Conservation (phyloP, 2,888 invertebrate genomes). For the Tipula vernalis region DNA sequence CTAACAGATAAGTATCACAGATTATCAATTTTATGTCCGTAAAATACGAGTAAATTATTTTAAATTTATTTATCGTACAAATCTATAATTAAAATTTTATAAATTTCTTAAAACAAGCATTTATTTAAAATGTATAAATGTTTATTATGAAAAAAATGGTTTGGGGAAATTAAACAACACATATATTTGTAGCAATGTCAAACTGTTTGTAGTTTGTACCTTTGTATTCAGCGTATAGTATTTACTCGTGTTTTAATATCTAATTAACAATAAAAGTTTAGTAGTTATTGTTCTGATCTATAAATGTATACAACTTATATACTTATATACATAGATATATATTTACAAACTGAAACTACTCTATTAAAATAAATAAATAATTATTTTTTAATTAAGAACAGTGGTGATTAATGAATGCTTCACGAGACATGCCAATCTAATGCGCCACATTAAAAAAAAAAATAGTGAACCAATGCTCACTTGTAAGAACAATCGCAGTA, state of each 20-base stretch:
- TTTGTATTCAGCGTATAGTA: no score
- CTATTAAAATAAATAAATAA: no score
- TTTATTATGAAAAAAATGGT: not conserved
- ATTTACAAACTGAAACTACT: no score
- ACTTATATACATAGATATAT: no score
- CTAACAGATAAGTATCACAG: not conserved
- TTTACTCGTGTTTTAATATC: not conserved
- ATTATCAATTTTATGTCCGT: not conserved
- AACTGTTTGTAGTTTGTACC: not conserved
- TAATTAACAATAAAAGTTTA: not conserved
- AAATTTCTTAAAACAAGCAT: not conserved
- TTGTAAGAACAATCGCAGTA: no score
- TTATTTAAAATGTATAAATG: not conserved
- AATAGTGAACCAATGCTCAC: no score
- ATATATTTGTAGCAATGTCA: not conserved
- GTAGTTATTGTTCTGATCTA: no score
- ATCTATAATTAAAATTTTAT: not conserved
- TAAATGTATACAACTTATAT: no score
- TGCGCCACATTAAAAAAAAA: no score
- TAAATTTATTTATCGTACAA: not conserved
- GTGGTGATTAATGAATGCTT: no score
- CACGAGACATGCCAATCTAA: no score
- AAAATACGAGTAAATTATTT: not conserved
- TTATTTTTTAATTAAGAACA: no score
- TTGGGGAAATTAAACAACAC: not conserved